A percentile compares a stretch with the other conserved stretches of the same genome.
Evolutionary conservation across 2,797 vertebrate species (phyloP).

Genomic region (Telmatherina bonti): DNA sequence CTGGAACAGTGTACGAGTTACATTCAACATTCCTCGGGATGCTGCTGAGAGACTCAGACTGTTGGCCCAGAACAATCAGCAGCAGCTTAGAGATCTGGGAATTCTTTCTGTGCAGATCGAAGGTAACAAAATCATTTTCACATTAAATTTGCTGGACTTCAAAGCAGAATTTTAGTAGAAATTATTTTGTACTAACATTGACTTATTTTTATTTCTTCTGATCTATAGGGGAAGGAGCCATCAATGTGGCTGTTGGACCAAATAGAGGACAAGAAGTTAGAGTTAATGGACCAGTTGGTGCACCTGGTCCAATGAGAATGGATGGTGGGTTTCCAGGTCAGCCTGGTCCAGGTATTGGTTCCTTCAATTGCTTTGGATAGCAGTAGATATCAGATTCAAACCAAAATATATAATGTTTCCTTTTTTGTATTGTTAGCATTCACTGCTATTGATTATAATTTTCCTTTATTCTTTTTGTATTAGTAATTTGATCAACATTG

Average conservation of each 20-base stretch:
- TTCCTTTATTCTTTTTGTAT: neutral
- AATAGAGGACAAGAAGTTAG: constrained; percentile 93
- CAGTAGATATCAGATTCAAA: neutral
- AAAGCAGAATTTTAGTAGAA: neutral
- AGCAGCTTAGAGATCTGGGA: constrained; percentile 96
- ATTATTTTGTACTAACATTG: neutral
- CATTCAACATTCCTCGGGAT: constrained; percentile 98
- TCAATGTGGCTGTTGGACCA: constrained; percentile 92
- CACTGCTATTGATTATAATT: neutral
- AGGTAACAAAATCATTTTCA: constrained; percentile 79
- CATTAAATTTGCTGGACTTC: neutral
- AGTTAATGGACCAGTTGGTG: constrained; percentile 94
- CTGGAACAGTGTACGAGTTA: constrained; percentile 99
- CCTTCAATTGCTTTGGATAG: neutral
- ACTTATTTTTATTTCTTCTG: constrained; percentile 10
- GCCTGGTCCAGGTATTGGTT: constrained; percentile 87
- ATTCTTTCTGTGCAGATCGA: constrained; percentile 99
- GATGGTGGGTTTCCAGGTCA: constrained; percentile 91
- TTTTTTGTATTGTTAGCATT: neutral
- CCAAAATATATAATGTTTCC: neutral
- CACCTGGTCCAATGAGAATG: constrained; percentile 89
- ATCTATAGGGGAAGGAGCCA: constrained; percentile 94
- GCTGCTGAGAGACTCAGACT: constrained; percentile 94
- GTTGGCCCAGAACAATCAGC: constrained; percentile 97
- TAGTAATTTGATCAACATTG: neutral